These are phyloP conservation scores for Neopipo cinnamomea DNA, from an alignment of 2,113 vertebrate species.

Conservation along the genomic window DNA sequence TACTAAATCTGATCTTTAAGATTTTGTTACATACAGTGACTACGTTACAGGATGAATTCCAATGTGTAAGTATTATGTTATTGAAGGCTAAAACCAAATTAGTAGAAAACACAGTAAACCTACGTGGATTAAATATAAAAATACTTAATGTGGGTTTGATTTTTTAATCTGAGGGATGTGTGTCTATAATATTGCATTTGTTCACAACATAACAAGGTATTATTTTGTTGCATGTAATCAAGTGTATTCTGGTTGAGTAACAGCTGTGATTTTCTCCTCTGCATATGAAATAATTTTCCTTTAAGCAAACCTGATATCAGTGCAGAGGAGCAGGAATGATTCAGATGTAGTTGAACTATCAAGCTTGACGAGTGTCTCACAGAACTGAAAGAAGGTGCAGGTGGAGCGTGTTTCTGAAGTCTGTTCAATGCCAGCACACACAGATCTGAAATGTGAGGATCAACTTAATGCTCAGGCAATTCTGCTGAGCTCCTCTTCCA, in stretches of 20 bases:
- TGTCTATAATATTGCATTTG: background rate
- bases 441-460: background rate
- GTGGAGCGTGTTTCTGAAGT: background rate
- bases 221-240: background rate
- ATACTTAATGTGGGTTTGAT: rapidly evolving
- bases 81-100: background rate
- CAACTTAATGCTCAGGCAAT: background rate
- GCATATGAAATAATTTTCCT: background rate
- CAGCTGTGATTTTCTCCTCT: background rate
- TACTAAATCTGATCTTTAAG: background rate
- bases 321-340: background rate
- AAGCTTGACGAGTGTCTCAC: background rate
- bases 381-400: background rate
- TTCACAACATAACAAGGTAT: background rate
- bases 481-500: background rate
- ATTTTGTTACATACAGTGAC: background rate
- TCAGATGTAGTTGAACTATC: background rate
- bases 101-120: background rate
- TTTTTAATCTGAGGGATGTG: background rate
- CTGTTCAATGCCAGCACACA: background rate
- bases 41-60: background rate
- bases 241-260: background rate
- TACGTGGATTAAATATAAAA: background rate
- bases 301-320: background rate
- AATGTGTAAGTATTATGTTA: background rate